Evolutionary conservation across 1,140 invertebrate species (phyloP), one percentile per base, ranked within the genome.

Genomic region (Diorhabda elongata): DNA sequence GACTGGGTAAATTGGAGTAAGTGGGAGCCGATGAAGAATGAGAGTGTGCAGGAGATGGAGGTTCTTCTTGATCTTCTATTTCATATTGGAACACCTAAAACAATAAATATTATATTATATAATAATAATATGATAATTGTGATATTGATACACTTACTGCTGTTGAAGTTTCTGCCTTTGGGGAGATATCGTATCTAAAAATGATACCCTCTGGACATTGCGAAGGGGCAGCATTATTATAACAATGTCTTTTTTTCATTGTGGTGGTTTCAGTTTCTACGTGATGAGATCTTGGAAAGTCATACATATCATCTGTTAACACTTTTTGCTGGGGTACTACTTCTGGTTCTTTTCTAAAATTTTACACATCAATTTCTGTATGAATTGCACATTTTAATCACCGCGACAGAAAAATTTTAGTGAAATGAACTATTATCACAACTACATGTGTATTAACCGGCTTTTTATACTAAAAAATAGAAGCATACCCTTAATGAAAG

Each of bases 221-320:
- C 2, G 82, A 83, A 45, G 87, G 87, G 5, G 87, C 87, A 6
- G 89, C 89, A 81, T 92, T 92, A n/a, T 87, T 86, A 74, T 91
- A 91, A 71, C 86, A 89, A 76, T 91, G 89, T 64, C 84, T 77
- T 0, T 79, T 71, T 59, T 71, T 66, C 7, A 77, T 74, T 41
- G 68, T 76, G 3, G 71, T 73, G 42, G 79, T 75, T 44, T 81
- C 72, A 62, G 69, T 75, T 74, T 82, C 81, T 61, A 73, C 77
- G 62, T 83, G 83, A 77, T 91, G 88, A 61, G 88, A 88, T 69
- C 89, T 83, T 43, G 90, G 89, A 81, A 91, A 88, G 77, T 92
- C 90, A 74, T 91, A 91, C 71, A 86, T 88, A 58, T 91, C 90
- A 79, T 92, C 90, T 71, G 72, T 75, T 6, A 76, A 59, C 7